Evolutionary conservation across 2,113 vertebrate species (phyloP).

Genomic region (Dicrurus megarhynchus): DNA sequence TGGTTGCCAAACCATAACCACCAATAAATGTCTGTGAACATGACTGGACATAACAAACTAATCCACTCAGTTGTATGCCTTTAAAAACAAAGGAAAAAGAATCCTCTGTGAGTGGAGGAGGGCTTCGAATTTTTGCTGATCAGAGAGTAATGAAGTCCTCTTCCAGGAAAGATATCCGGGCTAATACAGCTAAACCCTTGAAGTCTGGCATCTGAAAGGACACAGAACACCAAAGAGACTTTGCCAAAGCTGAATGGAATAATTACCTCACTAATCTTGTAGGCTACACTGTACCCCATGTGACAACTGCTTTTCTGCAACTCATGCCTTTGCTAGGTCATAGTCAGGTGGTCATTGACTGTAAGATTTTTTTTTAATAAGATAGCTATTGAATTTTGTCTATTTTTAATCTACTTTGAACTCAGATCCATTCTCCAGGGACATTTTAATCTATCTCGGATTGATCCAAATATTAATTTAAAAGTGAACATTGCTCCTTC

Average conservation of each 20-base stretch:
- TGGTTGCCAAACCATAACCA: not conserved
- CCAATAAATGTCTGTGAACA: not conserved
- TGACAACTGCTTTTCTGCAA: not conserved
- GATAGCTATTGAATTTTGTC: not conserved
- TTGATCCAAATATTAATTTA: not conserved
- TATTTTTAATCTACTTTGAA: not conserved
- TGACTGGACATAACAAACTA: not conserved
- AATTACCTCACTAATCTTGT: not conserved
- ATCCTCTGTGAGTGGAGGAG: not conserved
- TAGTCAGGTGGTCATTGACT: not conserved
- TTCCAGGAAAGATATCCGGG: not conserved
- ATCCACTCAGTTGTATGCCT: accelerated
- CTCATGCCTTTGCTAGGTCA: not conserved
- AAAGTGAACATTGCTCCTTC: not conserved
- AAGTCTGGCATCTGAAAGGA: not conserved
- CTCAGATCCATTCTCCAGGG: not conserved
- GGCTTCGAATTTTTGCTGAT: not conserved
- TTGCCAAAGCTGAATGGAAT: not conserved
- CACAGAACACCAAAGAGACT: not conserved
- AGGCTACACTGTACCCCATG: accelerated
- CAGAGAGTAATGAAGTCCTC: not conserved
- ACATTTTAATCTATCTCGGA: not conserved
- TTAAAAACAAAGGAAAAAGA: not conserved
- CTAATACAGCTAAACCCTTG: not conserved
- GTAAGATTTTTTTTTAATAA: not conserved